Evolutionary conservation across 2,888 invertebrate genomes (phyloP).

Genomic region (Euclidia mi): DNA sequence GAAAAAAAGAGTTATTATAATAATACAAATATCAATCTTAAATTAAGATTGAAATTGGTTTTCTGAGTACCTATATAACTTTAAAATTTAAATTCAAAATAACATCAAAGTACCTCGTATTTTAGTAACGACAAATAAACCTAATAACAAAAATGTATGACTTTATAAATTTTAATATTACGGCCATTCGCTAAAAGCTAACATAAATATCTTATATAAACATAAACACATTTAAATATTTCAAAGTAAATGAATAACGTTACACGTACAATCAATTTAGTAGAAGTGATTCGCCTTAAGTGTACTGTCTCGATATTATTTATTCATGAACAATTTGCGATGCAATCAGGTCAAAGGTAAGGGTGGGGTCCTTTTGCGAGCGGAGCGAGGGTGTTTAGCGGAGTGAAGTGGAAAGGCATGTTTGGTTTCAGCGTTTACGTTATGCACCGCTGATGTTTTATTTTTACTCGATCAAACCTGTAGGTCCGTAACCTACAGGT

Average conservation of each 20-base stretch:
- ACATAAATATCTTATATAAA: conserved; percentile 14
- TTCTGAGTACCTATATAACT: too few relatives aligned
- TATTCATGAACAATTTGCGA: conserved; percentile 89
- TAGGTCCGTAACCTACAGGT: too few relatives aligned
- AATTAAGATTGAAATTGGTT: too few relatives aligned
- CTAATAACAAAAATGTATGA: conserved; percentile 1
- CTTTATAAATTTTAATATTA: neutral
- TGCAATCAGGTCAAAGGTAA: conserved; percentile 85
- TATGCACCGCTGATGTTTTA: too few relatives aligned
- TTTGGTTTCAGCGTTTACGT: too few relatives aligned
- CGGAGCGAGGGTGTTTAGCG: neutral
- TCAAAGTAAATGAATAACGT: conserved; percentile 48
- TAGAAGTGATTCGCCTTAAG: conserved; percentile 66
- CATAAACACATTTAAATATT: conserved; percentile 33
- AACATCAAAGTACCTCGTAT: too few relatives aligned
- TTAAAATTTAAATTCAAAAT: too few relatives aligned
- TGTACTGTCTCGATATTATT: conserved; percentile 79
- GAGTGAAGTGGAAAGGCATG: neutral
- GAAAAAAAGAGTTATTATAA: too few relatives aligned
- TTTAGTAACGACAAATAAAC: neutral
- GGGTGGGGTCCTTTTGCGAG: conserved; percentile 5
- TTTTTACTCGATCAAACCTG: too few relatives aligned
- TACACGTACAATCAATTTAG: conserved; percentile 48
- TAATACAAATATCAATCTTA: too few relatives aligned
- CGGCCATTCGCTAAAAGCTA: conserved; percentile 25